A percentile compares a stretch with the other conserved stretches of the same genome.
These are phyloP conservation scores for Microctonus aethiopoides DNA, from an alignment of 2,888 invertebrate genomes.

Conservation along the genomic window DNA sequence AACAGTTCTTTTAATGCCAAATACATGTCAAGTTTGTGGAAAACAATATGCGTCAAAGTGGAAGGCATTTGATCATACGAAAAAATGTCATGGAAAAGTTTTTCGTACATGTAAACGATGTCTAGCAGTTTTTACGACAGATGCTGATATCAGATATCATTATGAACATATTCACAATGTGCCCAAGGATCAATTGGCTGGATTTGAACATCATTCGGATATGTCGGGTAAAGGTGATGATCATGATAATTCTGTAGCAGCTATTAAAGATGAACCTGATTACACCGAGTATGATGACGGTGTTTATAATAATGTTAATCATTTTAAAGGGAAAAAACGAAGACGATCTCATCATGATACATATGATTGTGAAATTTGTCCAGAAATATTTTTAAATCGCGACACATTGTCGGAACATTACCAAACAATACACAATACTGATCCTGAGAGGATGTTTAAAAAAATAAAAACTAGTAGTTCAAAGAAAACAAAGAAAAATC, in stretches of 20 bases:
- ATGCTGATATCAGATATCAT: conserved; percentile 69
- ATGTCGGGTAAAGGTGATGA: conserved; percentile 48
- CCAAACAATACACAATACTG: conserved; percentile 61
- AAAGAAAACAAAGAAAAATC: conserved; percentile 47
- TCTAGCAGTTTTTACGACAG: conserved; percentile 70
- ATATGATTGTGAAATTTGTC: conserved; percentile 62
- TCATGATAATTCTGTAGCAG: conserved; percentile 49
- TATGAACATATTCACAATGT: conserved; percentile 66
- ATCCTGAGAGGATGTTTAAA: conserved; percentile 55
- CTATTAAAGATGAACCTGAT: conserved; percentile 62
- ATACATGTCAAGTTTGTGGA: conserved; percentile 72
- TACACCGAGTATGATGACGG: conserved; percentile 59
- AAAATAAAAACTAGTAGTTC: conserved; percentile 43
- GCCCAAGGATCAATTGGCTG: conserved; percentile 60
- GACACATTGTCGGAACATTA: conserved; percentile 60
- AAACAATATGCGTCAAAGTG: conserved; percentile 72
- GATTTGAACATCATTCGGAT: conserved; percentile 58
- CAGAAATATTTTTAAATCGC: conserved; percentile 60
- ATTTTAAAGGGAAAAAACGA: conserved; percentile 51
- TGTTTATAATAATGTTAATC: conserved; percentile 47
- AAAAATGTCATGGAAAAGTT: conserved; percentile 71
- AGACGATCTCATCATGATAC: conserved; percentile 55
- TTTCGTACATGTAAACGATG: conserved; percentile 73
- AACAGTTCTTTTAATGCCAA: conserved; percentile 67
- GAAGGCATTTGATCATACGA: conserved; percentile 73